A percentile compares a stretch with the other conserved stretches of the same genome.
Conservation (phyloP, 2,113 vertebrate species). For the Epinephelus lanceolatus region DNA sequence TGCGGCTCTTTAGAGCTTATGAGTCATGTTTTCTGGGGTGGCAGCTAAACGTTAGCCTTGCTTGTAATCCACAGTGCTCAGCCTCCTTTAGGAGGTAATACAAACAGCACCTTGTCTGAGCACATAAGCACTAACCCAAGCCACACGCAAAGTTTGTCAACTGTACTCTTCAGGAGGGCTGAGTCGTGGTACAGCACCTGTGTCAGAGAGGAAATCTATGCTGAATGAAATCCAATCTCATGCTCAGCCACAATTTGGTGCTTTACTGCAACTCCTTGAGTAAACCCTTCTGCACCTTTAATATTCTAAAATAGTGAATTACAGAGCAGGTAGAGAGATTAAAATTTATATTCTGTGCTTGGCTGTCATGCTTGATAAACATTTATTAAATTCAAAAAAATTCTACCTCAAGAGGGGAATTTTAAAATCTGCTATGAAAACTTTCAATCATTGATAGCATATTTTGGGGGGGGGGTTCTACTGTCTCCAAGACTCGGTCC, state of each 20-base stretch:
- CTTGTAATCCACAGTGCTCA: conserved; percentile 83
- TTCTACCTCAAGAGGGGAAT: neutral
- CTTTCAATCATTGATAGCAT: conserved; percentile 12
- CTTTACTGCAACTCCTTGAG: conserved; percentile 11
- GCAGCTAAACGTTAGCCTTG: conserved; percentile 79
- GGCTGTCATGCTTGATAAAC: conserved; percentile 28
- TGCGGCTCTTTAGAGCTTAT: conserved; percentile 75
- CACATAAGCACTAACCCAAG: conserved; percentile 81
- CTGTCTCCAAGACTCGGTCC: neutral
- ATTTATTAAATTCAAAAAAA: conserved; percentile 10
- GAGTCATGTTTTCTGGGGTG: conserved; percentile 76
- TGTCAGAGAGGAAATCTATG: conserved; percentile 89
- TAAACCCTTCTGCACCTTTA: conserved; percentile 79
- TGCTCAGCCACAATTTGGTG: conserved; percentile 88
- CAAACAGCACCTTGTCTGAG: conserved; percentile 82
- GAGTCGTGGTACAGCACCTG: conserved; percentile 87
- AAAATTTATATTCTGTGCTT: conserved; percentile 11
- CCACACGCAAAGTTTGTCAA: conserved; percentile 89
- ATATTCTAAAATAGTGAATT: conserved; percentile 17
- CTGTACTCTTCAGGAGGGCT: conserved; percentile 87
- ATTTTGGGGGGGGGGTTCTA: neutral
- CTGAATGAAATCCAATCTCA: conserved; percentile 89
- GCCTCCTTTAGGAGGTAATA: conserved; percentile 80
- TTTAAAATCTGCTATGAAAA: neutral
- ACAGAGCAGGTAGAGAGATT: neutral